Evolutionary conservation across 2,797 vertebrate genomes (phyloP), one percentile per base, ranked within the genome.

Genomic region (Platalea minor): DNA sequence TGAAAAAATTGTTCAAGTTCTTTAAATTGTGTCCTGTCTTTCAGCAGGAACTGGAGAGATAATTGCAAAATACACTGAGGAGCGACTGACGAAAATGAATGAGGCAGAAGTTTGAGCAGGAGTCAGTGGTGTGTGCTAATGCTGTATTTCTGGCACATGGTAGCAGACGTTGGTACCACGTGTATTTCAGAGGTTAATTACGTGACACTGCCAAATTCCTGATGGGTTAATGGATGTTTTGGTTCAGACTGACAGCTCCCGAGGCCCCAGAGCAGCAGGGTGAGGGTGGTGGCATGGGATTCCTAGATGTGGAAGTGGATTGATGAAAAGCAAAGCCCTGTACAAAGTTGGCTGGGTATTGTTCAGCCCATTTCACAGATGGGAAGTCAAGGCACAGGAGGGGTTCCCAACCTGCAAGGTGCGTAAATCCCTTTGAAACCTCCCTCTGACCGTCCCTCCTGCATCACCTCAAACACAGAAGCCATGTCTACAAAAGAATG

Each of bases 161-260:
- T 31, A 60, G 33, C 46, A 79, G 59, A 1, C 0, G 0, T 16
- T 56, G 69, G 50, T 33, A 5, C 54, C 57, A 21, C 0, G 0
- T 17, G 16, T 28, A 5, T 69, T 83, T 72, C 50, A 59, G 72
- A 46, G 69, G 28, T 26, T 79, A 18, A 12, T 51, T 39, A 24
- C 5, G 0, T 9, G 43, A 8, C 31, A 18, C 19, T 76, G 74
- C 63, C 82, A 19, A 15, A 64, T 61, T 85, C 43, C 60, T 5
- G 1, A 4, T 20, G 85, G 46, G 28, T 78, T 70, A 17, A 17
- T 77, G 75, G 65, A 23, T 0, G 2, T 35, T 46, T 79, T 17
- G 23, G 28, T 78, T 75, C 82, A 28, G 43, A 28, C 16, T 59
- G 70, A 7, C n/a, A n/a, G 67, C 67, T 95, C 81, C 67, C 7